Conservation (phyloP, 2,797 vertebrate species). For the Eurystomus glaucurus region DNA sequence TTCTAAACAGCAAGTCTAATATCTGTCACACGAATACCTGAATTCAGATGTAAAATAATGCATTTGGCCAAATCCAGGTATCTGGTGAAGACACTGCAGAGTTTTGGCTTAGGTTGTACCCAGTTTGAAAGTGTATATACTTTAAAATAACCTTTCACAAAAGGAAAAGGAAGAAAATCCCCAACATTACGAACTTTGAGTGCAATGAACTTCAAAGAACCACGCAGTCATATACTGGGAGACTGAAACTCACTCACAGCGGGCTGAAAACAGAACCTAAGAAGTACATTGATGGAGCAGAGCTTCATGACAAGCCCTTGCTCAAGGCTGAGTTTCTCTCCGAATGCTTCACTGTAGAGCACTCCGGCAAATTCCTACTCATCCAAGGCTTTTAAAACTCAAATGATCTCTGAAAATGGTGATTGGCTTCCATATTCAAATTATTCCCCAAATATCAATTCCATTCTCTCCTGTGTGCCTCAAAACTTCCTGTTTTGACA, state of each 20-base stretch:
- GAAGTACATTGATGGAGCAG: background rate
- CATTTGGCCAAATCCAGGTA: background rate
- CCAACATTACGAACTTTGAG: background rate
- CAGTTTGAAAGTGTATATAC: background rate
- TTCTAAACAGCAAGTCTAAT: background rate
- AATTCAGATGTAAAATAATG: background rate
- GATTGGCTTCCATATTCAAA: background rate
- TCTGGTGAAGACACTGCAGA: background rate
- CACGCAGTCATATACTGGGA: accelerated
- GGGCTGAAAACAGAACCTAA: background rate
- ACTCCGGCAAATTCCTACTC: background rate
- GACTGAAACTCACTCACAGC: background rate
- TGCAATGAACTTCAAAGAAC: background rate
- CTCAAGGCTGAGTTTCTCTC: background rate
- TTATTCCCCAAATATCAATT: background rate
- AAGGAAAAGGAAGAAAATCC: background rate
- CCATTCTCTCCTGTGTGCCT: background rate
- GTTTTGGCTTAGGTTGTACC: background rate
- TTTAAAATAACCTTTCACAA: background rate
- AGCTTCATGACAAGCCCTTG: background rate
- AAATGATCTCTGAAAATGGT: background rate
- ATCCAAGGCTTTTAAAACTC: background rate
- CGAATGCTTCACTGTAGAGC: background rate
- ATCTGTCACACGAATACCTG: background rate
- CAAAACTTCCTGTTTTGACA: background rate